Percentiles rank a stretch among this genome's conserved stretches.
Conservation (phyloP, 2,797 vertebrate genomes). For the Sparus aurata region DNA sequence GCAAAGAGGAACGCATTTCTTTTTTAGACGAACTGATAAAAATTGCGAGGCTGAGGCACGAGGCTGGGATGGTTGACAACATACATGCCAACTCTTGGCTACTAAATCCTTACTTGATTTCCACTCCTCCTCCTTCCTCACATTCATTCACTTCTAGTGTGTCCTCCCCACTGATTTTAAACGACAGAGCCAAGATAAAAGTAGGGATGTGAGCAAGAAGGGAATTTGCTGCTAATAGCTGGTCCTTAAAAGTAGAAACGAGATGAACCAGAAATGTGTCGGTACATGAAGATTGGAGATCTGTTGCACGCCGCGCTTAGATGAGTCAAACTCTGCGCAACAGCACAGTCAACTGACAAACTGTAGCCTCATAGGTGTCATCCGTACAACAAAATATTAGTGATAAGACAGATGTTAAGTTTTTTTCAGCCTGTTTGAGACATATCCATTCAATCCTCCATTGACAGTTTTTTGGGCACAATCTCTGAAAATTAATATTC, state of each 20-base stretch:
- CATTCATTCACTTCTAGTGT: constrained; percentile 54
- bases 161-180: constrained; percentile 53
- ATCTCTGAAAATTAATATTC: not conserved
- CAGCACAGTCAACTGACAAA: not conserved
- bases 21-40: constrained; percentile 46
- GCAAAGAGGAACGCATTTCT: constrained; percentile 40
- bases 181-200: constrained; percentile 38
- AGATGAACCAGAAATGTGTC: constrained; percentile 13
- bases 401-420: not conserved
- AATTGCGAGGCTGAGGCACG: constrained; percentile 35
- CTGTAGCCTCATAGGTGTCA: not conserved
- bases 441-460: not conserved
- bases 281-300: constrained; percentile 5
- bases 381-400: not conserved
- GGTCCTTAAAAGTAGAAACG: constrained; percentile 22
- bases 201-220: constrained; percentile 40
- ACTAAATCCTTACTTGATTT: constrained; percentile 41
- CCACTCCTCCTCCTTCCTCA: constrained; percentile 49
- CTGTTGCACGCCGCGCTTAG: not conserved
- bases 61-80: constrained; percentile 56
- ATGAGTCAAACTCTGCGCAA: constrained; percentile 2
- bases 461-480: not conserved
- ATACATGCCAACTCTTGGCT: constrained; percentile 58
- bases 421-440: not conserved
- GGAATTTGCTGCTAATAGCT: constrained; percentile 27